These are phyloP conservation scores for Phragmatobia fuliginosa DNA, from an alignment of 2,888 invertebrate genomes.

Conservation along the genomic window DNA sequence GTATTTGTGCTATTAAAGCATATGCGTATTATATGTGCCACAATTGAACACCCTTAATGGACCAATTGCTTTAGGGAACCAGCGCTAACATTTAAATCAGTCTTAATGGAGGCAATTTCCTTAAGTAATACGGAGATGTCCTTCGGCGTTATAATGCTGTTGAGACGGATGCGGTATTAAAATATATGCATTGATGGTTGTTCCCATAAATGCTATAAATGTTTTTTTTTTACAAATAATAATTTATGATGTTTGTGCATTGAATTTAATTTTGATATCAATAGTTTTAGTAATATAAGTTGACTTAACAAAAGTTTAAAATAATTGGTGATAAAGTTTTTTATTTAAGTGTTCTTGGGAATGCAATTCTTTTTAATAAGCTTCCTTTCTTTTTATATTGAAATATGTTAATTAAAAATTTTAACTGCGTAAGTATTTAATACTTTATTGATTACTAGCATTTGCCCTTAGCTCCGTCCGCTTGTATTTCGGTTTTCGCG, in stretches of 20 bases:
- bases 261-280: neutral
- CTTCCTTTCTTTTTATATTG: neutral
- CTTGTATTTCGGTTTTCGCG: no score
- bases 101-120: conserved; percentile 78
- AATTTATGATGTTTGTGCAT: neutral
- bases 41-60: conserved; percentile 66
- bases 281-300: neutral
- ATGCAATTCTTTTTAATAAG: neutral
- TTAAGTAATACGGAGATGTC: conserved; percentile 66
- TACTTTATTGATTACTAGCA: neutral
- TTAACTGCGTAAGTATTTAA: neutral
- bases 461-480: no score
- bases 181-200: neutral
- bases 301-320: neutral
- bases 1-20: conserved; percentile 18
- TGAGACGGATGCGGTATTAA: conserved; percentile 29
- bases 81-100: conserved; percentile 83
- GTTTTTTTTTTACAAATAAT: neutral
- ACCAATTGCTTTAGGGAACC: conserved; percentile 75
- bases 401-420: neutral
- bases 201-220: conserved; percentile 5
- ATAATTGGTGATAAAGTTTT: neutral
- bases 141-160: conserved; percentile 22
- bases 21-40: conserved; percentile 53
- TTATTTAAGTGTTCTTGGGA: neutral